These are phyloP conservation scores for Castor canadensis DNA, from an alignment of 2,113 vertebrate genomes.

Conservation along the genomic window DNA sequence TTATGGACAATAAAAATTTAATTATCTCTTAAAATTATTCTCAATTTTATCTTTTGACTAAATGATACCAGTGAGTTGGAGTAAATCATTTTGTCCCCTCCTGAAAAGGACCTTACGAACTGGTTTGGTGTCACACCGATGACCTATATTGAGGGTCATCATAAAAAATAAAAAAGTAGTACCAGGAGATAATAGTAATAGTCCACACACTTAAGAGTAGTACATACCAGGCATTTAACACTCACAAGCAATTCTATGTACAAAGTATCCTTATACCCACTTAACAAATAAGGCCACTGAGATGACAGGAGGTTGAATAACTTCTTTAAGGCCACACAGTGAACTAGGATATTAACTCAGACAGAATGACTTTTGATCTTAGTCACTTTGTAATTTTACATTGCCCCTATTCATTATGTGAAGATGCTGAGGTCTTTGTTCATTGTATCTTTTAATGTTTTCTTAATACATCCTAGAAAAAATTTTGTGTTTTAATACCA, in stretches of 20 bases:
- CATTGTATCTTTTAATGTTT: neutral
- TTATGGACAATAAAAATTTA: neutral
- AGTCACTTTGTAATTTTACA: neutral
- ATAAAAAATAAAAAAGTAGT: neutral
- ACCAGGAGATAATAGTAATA: neutral
- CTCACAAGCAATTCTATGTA: conserved; percentile 12
- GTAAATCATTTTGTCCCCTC: neutral
- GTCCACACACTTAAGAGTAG: neutral
- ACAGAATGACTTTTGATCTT: neutral
- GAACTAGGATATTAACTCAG: neutral
- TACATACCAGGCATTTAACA: neutral
- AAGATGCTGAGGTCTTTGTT: neutral
- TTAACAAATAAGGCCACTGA: neutral
- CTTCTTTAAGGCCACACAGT: neutral
- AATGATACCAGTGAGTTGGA: neutral
- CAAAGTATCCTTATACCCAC: neutral
- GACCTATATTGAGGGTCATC: neutral
- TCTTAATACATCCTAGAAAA: neutral
- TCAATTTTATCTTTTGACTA: conserved; percentile 27
- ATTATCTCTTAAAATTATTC: neutral
- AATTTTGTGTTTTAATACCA: conserved; percentile 40
- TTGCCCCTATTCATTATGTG: neutral
- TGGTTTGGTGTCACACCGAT: neutral
- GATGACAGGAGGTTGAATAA: neutral
- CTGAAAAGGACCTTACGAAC: neutral